Evolutionary conservation across 2,888 invertebrate species (phyloP).

Genomic region (Carterocephalus palaemon): DNA sequence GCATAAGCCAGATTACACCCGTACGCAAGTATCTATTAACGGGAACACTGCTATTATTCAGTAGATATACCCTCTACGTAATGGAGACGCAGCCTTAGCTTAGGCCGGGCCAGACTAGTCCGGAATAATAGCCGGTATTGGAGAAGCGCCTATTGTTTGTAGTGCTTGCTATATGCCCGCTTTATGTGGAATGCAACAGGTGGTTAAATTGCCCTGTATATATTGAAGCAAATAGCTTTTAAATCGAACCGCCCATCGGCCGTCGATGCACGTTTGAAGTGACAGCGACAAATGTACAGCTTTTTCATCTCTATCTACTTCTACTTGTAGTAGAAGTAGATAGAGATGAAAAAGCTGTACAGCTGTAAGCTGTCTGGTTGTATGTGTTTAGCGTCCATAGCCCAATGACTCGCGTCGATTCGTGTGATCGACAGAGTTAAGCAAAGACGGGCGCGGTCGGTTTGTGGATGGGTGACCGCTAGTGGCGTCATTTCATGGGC

Average conservation of each 20-base stretch:
- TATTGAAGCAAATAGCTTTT: conserved; percentile 24
- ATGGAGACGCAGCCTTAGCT: conserved; percentile 18
- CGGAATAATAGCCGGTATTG: conserved; percentile 20
- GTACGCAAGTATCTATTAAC: conserved; percentile 17
- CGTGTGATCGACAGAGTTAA: too few relatives aligned
- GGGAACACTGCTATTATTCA: conserved; percentile 3
- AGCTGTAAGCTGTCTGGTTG: too few relatives aligned
- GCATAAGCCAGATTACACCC: conserved; percentile 13
- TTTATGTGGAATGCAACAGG: conserved; percentile 22
- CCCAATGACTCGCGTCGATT: too few relatives aligned
- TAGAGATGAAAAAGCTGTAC: too few relatives aligned
- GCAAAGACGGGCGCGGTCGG: too few relatives aligned
- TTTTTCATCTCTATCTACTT: too few relatives aligned
- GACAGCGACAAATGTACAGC: too few relatives aligned
- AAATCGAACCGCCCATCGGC: conserved; percentile 13
- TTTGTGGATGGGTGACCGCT: too few relatives aligned
- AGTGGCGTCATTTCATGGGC: too few relatives aligned
- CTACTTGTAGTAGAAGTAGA: too few relatives aligned
- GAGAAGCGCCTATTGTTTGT: conserved; percentile 22
- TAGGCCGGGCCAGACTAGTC: conserved; percentile 17
- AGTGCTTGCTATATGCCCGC: conserved; percentile 16
- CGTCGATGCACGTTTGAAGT: too few relatives aligned
- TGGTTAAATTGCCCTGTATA: conserved; percentile 16
- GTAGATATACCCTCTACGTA: not conserved
- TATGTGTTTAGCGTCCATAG: too few relatives aligned